Evolutionary conservation across 2,888 invertebrate species (phyloP).

Genomic region (Syritta pipiens): DNA sequence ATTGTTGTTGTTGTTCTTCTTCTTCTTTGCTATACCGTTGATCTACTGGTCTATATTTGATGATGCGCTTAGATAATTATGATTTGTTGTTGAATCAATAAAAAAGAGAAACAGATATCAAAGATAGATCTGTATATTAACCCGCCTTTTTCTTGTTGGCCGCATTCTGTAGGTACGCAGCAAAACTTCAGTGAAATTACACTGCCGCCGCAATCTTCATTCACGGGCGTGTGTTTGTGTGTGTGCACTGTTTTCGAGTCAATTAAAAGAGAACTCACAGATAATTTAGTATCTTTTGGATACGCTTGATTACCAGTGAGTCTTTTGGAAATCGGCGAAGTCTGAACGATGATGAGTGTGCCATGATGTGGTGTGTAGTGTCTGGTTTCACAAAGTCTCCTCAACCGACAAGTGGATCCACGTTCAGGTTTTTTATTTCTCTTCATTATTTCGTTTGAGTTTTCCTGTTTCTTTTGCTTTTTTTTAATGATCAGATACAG

Average conservation of each 20-base stretch:
- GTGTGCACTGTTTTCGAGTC: slow-evolving; percentile 46
- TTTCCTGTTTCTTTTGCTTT: slow-evolving; percentile 6
- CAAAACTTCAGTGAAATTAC: slow-evolving; percentile 23
- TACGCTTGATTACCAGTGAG: slow-evolving; percentile 62
- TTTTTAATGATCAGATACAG: slow-evolving; percentile 33
- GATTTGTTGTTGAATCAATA: slow-evolving; percentile 34
- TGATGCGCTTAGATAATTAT: slow-evolving; percentile 46
- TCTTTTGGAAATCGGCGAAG: slow-evolving; percentile 62
- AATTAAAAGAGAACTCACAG: slow-evolving; percentile 61
- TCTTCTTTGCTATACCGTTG: slow-evolving; percentile 63
- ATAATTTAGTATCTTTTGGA: slow-evolving; percentile 64
- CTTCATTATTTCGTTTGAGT: not conserved
- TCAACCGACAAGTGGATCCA: slow-evolving; percentile 59
- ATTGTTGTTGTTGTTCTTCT: slow-evolving; percentile 1
- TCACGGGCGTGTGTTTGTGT: not conserved
- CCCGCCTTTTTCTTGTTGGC: slow-evolving; percentile 63
- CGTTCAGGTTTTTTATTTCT: slow-evolving; percentile 26
- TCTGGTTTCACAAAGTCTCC: slow-evolving; percentile 66
- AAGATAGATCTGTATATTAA: slow-evolving; percentile 39
- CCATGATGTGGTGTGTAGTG: slow-evolving; percentile 53
- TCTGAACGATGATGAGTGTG: slow-evolving; percentile 61
- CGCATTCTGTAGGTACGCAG: slow-evolving; percentile 25
- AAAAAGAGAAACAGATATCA: slow-evolving; percentile 16
- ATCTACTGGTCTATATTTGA: slow-evolving; percentile 73
- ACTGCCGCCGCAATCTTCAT: not conserved